Evolutionary conservation across 2,113 vertebrate species (phyloP).

Genomic region (Benthochromis sp.): DNA sequence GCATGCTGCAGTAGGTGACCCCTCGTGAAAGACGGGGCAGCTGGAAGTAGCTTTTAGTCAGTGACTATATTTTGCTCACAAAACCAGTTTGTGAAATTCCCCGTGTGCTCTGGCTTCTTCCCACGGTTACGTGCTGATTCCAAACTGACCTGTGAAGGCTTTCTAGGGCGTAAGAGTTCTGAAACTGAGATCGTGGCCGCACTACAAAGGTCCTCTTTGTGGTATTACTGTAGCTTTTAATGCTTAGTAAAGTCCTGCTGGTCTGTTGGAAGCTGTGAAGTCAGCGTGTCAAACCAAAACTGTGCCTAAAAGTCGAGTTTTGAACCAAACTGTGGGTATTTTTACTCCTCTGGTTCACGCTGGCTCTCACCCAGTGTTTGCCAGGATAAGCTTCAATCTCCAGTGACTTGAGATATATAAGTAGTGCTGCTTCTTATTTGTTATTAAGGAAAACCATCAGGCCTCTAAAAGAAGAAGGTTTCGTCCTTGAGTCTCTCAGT

Average conservation of each 20-base stretch:
- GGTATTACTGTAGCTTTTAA: too few relatives aligned
- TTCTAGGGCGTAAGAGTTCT: rapidly evolving
- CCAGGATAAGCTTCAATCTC: background rate
- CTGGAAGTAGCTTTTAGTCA: background rate
- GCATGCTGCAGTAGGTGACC: background rate
- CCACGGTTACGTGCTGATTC: background rate
- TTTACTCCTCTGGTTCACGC: rapidly evolving
- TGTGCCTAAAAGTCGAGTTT: background rate
- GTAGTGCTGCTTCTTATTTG: background rate
- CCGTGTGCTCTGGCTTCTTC: background rate
- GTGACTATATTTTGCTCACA: background rate
- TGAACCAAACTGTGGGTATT: background rate
- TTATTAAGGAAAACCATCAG: background rate
- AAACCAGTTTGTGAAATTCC: background rate
- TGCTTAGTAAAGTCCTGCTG: background rate
- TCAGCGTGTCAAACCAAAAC: background rate
- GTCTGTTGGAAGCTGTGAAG: background rate
- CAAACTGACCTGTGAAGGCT: background rate
- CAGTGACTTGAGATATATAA: rapidly evolving
- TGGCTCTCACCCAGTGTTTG: background rate
- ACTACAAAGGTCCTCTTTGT: background rate
- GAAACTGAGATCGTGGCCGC: background rate
- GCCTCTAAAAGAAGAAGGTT: background rate
- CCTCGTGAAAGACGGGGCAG: background rate
- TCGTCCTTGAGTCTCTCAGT: background rate